phyloP scores from a whole-genome alignment of 2,113 vertebrate species.

The Pagrus major region DNA sequence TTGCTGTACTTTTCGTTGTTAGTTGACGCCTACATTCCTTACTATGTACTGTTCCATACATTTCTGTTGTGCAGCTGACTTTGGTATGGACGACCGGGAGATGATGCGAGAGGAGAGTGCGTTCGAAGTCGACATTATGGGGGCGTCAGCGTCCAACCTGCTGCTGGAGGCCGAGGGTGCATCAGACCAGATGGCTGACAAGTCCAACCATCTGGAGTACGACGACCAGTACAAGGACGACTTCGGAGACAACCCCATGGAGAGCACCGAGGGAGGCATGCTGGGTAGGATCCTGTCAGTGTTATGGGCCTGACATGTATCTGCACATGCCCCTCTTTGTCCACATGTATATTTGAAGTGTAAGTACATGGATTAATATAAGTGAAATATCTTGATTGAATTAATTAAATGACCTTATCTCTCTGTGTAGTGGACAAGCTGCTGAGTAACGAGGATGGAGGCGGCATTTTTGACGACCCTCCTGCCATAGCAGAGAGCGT shows the following conservation, averaged over 20 bases:
- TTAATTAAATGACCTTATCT: not conserved
- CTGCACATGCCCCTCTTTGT: too few species aligned
- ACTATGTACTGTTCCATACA: not conserved
- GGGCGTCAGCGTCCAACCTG: slow-evolving; percentile 91
- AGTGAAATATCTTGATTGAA: not conserved
- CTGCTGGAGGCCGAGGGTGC: slow-evolving; percentile 93
- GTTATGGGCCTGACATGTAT: not conserved
- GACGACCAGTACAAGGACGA: slow-evolving; percentile 86
- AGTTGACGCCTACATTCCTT: not conserved
- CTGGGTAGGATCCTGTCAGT: slow-evolving; percentile 83
- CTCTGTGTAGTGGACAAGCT: slow-evolving; percentile 92
- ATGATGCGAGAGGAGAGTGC: slow-evolving; percentile 95
- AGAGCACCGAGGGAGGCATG: slow-evolving; percentile 94
- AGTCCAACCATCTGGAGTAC: slow-evolving; percentile 93
- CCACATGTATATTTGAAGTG: too few species aligned
- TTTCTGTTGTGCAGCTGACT: slow-evolving; percentile 86
- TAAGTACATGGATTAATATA: too few species aligned
- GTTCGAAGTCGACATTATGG: slow-evolving; percentile 95
- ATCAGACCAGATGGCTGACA: slow-evolving; percentile 89
- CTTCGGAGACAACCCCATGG: slow-evolving; percentile 90
- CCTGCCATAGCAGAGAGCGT: slow-evolving; percentile 91
- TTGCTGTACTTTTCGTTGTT: not conserved
- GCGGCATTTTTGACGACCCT: slow-evolving; percentile 96
- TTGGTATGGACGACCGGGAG: slow-evolving; percentile 97
- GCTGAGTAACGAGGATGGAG: slow-evolving; percentile 92